phyloP scores from a whole-genome alignment of 2,113 vertebrate species.

The Thunnus thynnus region DNA sequence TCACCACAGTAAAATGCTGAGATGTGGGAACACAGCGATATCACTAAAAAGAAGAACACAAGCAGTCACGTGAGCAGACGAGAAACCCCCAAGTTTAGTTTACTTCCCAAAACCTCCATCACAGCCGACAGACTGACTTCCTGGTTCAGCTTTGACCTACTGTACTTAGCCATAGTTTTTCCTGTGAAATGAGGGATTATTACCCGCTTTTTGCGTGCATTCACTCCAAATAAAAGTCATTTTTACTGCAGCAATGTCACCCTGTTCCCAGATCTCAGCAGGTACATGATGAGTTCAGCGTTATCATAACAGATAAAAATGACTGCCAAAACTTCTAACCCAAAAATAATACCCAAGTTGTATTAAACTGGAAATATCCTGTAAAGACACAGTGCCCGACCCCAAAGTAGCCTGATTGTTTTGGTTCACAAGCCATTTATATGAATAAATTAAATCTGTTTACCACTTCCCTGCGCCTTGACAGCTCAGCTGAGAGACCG shows the following conservation, averaged over 20 bases:
- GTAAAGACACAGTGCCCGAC: not conserved
- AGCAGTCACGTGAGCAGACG: too few relatives aligned
- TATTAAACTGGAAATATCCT: conserved; percentile 27
- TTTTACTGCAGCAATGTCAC: too few relatives aligned
- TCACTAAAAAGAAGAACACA: too few relatives aligned
- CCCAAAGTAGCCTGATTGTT: conserved; percentile 63
- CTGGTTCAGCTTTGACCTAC: too few relatives aligned
- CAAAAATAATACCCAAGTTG: not conserved
- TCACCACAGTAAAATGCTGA: too few relatives aligned
- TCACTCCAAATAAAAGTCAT: not conserved
- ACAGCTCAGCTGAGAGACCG: conserved; percentile 69
- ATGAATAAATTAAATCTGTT: conserved; percentile 77
- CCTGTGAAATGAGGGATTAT: not conserved
- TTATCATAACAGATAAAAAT: conserved; percentile 10
- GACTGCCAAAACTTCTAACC: not conserved
- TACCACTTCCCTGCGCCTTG: conserved; percentile 62
- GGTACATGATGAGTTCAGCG: conserved; percentile 5
- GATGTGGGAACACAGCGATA: too few relatives aligned
- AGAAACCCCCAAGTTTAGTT: too few relatives aligned
- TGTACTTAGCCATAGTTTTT: not conserved
- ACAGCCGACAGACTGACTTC: too few relatives aligned
- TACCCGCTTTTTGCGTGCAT: not conserved
- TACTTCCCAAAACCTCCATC: too few relatives aligned
- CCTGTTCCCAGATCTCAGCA: not conserved
- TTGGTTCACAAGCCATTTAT: conserved; percentile 70